Evolutionary conservation across 1,140 invertebrate species (phyloP).

Genomic region (Drosophila miranda): DNA sequence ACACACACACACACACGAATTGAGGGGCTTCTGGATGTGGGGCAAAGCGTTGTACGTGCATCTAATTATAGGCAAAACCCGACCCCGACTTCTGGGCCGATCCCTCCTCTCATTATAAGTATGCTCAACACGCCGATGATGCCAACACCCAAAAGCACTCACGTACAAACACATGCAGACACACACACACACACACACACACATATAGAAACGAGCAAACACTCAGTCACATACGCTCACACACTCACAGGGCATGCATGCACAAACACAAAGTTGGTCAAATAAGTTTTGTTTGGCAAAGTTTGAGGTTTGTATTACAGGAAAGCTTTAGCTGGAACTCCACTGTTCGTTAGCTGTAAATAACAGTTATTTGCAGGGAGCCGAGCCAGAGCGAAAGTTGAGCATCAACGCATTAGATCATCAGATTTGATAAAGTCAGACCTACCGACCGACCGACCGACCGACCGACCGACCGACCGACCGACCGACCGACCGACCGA

Average conservation of each 20-base stretch:
- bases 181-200: background rate
- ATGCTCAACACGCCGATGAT: conserved; percentile 48
- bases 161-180: conserved; percentile 25
- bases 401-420: conserved; percentile 52
- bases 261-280: conserved; percentile 56
- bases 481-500: background rate
- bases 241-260: conserved; percentile 6
- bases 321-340: conserved; percentile 7
- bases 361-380: conserved; percentile 43
- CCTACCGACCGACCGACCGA: too few relatives aligned
- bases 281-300: conserved; percentile 72
- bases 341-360: conserved; percentile 39
- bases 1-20: background rate
- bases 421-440: conserved; percentile 61
- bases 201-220: background rate
- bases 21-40: background rate
- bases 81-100: background rate
- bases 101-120: conserved; percentile 45
- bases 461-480: background rate
- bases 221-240: conserved; percentile 12
- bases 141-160: conserved; percentile 49
- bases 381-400: conserved; percentile 29
- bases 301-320: conserved; percentile 61
- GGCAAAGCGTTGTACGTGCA: conserved; percentile 48
- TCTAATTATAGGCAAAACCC: conserved; percentile 66